These are phyloP conservation scores for Chlorodrepanis virens DNA, from an alignment of 2,113 vertebrate species.

Conservation along the genomic window DNA sequence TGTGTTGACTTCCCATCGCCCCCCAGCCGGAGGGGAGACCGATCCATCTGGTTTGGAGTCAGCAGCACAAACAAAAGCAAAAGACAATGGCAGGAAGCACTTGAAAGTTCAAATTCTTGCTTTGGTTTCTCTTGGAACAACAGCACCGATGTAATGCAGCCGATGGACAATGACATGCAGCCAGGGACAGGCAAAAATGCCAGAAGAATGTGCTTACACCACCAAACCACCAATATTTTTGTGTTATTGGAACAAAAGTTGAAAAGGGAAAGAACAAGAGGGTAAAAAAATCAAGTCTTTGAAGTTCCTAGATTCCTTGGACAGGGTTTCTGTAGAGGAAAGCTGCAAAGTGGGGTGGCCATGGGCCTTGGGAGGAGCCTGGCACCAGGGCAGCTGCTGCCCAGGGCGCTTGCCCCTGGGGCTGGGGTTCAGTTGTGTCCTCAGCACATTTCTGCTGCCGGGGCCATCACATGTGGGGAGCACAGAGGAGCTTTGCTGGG, in stretches of 20 bases:
- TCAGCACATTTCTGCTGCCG: accelerated
- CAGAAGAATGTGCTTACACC: constrained; percentile 35
- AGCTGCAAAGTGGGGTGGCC: neutral
- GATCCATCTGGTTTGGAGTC: constrained; percentile 69
- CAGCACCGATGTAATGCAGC: neutral
- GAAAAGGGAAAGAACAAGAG: neutral
- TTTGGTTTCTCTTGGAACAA: constrained; percentile 53
- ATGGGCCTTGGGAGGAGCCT: accelerated
- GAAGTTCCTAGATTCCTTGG: constrained; percentile 36
- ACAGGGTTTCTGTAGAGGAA: neutral
- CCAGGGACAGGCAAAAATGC: neutral
- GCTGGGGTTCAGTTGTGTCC: accelerated
- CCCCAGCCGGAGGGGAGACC: constrained; percentile 2
- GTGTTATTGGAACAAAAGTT: constrained; percentile 28
- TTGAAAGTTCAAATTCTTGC: constrained; percentile 70
- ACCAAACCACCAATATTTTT: neutral
- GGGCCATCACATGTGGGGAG: neutral
- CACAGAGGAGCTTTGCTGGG: neutral
- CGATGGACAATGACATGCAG: neutral
- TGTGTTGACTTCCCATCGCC: constrained; percentile 29
- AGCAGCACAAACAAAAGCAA: constrained; percentile 60
- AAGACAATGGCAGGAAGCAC: constrained; percentile 73
- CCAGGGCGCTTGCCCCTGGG: accelerated
- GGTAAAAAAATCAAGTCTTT: neutral
- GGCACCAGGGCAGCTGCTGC: neutral